Conservation (phyloP, 64 coral and sea anemone species). For the Stylophora pistillata region DNA sequence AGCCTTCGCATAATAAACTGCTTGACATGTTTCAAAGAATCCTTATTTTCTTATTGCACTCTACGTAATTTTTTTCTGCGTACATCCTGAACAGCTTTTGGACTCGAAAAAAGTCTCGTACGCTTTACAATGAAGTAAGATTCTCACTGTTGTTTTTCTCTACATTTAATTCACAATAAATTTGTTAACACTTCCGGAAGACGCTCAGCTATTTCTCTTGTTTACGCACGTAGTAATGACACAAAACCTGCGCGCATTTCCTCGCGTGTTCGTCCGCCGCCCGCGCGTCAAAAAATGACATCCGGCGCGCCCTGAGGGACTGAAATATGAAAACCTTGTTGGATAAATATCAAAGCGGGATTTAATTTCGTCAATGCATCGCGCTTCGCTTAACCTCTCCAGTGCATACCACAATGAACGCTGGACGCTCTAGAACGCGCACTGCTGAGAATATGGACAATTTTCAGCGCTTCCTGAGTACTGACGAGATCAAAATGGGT, state of each 20-base stretch:
- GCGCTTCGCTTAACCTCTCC: constrained; percentile 12
- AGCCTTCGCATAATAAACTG: background rate
- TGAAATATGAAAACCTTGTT: constrained; percentile 41
- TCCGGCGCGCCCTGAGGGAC: constrained; percentile 14
- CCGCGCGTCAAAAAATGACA: constrained; percentile 24
- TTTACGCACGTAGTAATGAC: background rate
- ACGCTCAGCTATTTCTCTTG: background rate
- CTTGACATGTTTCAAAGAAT: background rate
- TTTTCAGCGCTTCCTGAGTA: constrained; percentile 19
- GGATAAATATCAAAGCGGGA: constrained; percentile 21
- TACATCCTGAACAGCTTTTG: background rate
- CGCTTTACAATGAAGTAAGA: background rate
- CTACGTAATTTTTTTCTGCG: background rate
- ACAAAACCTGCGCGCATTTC: background rate
- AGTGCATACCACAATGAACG: constrained; percentile 32
- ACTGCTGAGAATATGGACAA: constrained; percentile 8
- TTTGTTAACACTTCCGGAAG: constrained; percentile 7
- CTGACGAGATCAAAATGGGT: constrained; percentile 69
- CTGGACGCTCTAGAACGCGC: background rate
- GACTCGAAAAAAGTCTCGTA: background rate
- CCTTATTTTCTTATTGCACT: background rate
- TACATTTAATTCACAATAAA: constrained; percentile 5
- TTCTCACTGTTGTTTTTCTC: background rate
- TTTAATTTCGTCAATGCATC: constrained; percentile 47
- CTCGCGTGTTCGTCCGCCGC: constrained; percentile 27